Percentiles rank a stretch among this genome's conserved stretches.
phyloP scores from a whole-genome alignment of 2,113 vertebrate species.

The Mixornis gularis region DNA sequence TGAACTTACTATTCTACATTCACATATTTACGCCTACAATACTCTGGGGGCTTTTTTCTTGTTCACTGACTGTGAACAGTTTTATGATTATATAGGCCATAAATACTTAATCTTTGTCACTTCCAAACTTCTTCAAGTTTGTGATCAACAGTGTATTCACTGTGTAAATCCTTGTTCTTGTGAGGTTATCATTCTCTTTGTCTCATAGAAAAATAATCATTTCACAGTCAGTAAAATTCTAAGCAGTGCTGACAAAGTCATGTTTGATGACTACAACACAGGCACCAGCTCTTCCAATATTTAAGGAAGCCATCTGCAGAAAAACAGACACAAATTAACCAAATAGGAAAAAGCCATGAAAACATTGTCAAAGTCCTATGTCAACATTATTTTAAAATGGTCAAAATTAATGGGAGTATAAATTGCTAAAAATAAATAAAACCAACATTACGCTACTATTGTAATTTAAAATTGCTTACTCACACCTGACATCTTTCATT shows the following conservation, averaged over 20 bases:
- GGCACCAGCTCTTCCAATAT: constrained; percentile 79
- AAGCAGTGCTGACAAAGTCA: constrained; percentile 50
- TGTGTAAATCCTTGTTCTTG: constrained; percentile 28
- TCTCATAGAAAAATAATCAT: constrained; percentile 70
- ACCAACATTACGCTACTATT: neutral
- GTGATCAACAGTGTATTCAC: neutral
- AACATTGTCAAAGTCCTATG: neutral
- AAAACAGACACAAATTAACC: constrained; percentile 7
- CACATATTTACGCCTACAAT: neutral
- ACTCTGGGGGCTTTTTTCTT: neutral
- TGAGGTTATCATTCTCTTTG: constrained; percentile 12
- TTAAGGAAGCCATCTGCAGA: constrained; percentile 78
- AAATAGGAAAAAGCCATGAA: neutral
- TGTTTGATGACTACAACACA: constrained; percentile 80
- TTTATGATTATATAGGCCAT: constrained; percentile 2
- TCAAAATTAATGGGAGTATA: neutral
- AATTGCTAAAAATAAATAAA: neutral
- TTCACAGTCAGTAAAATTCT: constrained; percentile 57
- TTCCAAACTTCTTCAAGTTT: constrained; percentile 19
- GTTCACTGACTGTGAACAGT: neutral
- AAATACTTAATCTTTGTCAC: constrained; percentile 16
- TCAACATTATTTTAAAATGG: neutral
- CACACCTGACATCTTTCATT: neutral
- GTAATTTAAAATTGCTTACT: neutral
- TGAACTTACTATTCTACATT: neutral